Evolutionary conservation across 1,140 invertebrate species (phyloP), one percentile per base, ranked within the genome.

Genomic region (Galleria mellonella): DNA sequence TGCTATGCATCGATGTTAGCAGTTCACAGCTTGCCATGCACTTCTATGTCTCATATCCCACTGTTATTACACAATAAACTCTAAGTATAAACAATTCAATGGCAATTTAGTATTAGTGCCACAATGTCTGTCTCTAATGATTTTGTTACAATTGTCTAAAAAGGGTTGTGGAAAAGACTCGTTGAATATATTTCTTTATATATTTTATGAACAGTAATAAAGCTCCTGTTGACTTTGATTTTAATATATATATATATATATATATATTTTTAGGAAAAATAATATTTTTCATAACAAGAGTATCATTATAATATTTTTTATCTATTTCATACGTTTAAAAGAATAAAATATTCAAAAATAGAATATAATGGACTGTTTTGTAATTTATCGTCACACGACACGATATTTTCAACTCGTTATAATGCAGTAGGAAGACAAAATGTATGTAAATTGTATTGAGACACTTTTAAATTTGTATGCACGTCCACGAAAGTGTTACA

Each of bases 161-260:
- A 82, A 82, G 77, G 77, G 77, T 82, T 82, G 77, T 82, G 77
- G 77, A 82, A 71, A 62, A 68, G 73, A 76, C 71, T 70, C 69
- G 59, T 64, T 30, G 42, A 28, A 9, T 32, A 1, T 33, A 38
- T 38, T 43, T 13, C 11, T 29, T 30, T 27, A 11, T 32, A 43
- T 8, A 23, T 33, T 32, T 43, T 32, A 33, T 9, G 41, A 33
- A 43, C 49, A 50, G 47, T 61, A 53, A 57, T 23, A 23, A 66
- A 67, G 61, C 61, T 63, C 55, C 53, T 15, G 51, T 57, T 57
- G 58, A 57, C 43, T 54, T 44, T 54, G 43, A 54, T 35, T 37
- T 36, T 2, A 32, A 42, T 43, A 32, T 17, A 33, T 42, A 28
- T 36, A 31, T 14, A 12, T 44, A 11, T 35, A 1, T 29, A 2